phyloP scores from a whole-genome alignment of 2,113 vertebrate genomes.

The Nyctibius bracteatus region DNA sequence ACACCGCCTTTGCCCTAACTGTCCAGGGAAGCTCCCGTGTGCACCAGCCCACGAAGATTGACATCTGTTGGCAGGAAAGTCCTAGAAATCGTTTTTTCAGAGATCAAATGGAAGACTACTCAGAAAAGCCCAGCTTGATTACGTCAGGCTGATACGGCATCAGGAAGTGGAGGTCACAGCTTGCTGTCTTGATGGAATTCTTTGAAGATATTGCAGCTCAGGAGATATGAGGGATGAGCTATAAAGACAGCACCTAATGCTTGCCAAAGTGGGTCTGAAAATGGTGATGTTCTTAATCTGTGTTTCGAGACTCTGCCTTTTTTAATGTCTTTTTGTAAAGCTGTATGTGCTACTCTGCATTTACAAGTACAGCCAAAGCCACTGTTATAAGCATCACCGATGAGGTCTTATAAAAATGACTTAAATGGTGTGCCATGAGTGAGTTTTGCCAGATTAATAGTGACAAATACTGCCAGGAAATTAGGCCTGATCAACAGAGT shows the following conservation, averaged over 20 bases:
- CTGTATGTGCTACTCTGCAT: neutral
- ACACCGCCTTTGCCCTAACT: neutral
- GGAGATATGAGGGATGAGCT: neutral
- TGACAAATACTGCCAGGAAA: neutral
- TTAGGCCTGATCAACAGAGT: neutral
- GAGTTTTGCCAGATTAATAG: neutral
- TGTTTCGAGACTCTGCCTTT: neutral
- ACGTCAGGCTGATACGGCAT: fast-evolving
- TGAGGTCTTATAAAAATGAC: neutral
- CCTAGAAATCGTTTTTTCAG: neutral
- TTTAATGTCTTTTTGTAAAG: neutral
- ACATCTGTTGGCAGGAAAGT: neutral
- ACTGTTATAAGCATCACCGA: neutral
- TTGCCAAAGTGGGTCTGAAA: neutral
- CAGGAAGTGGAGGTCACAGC: neutral
- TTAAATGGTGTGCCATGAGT: neutral
- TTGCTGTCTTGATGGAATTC: neutral
- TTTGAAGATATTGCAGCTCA: constrained; percentile 7
- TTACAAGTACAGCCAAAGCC: neutral
- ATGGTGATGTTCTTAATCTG: neutral
- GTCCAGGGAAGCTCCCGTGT: neutral
- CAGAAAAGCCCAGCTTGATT: neutral
- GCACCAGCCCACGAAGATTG: neutral
- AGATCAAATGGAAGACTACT: neutral
- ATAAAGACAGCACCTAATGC: neutral